Evolutionary conservation across 2,888 invertebrate species (phyloP).

Genomic region (Aphodius sticticus): DNA sequence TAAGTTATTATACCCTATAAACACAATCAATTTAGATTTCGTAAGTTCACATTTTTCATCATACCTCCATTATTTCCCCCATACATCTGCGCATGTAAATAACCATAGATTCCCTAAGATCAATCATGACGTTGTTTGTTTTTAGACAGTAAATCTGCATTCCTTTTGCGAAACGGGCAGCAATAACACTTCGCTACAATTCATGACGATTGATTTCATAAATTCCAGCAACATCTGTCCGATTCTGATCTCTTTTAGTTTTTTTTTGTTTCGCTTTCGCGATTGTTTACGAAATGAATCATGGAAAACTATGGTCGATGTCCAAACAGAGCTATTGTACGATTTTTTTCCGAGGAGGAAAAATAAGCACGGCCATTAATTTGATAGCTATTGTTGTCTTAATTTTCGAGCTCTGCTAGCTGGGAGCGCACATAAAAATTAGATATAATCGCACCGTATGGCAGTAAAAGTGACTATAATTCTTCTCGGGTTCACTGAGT

Average conservation of each 20-base stretch:
- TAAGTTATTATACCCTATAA: too few species aligned
- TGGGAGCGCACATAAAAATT: slow-evolving; percentile 31
- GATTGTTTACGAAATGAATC: slow-evolving; percentile 21
- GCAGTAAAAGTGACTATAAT: slow-evolving; percentile 33
- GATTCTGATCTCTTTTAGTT: neutral
- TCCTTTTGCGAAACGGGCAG: neutral
- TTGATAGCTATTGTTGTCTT: slow-evolving; percentile 24
- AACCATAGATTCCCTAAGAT: neutral
- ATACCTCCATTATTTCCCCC: too few species aligned
- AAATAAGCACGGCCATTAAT: slow-evolving; percentile 6
- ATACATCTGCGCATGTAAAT: too few species aligned
- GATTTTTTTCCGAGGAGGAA: neutral
- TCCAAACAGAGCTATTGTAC: slow-evolving; percentile 19
- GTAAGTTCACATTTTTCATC: too few species aligned
- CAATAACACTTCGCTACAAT: neutral
- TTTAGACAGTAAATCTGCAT: neutral
- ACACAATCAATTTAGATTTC: too few species aligned
- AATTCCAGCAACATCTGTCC: neutral
- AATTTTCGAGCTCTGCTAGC: slow-evolving; percentile 1
- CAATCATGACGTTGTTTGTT: neutral
- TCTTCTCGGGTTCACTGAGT: slow-evolving; percentile 25
- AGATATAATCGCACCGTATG: slow-evolving; percentile 29
- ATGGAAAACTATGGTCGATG: slow-evolving; percentile 16
- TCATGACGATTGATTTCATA: neutral
- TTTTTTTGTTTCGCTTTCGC: neutral